phyloP scores from a whole-genome alignment of 2,797 vertebrate genomes.

The Pantherophis alleghaniensis region DNA sequence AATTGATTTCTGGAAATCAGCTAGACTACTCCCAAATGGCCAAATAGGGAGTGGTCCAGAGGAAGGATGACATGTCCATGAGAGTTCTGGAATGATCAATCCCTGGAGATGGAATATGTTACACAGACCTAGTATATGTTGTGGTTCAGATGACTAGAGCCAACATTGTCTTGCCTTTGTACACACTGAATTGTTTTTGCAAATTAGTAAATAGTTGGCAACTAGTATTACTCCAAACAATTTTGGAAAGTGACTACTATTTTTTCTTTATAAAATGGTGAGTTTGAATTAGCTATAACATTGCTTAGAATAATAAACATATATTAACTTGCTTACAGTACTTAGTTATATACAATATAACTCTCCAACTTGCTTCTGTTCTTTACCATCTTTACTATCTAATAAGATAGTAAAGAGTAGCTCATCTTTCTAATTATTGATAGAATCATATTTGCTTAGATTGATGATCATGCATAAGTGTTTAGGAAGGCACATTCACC shows the following conservation, averaged over 20 bases:
- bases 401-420: not conserved
- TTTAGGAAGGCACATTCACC: not conserved
- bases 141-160: not conserved
- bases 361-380: not conserved
- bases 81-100: not conserved
- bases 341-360: not conserved
- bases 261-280: not conserved
- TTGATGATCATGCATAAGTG: not conserved
- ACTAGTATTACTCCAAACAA: not conserved
- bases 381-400: not conserved
- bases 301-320: not conserved
- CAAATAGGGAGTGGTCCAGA: not conserved
- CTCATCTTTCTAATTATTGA: not conserved
- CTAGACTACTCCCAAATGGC: not conserved
- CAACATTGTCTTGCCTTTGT: not conserved
- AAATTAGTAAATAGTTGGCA: not conserved
- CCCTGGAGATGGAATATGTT: not conserved
- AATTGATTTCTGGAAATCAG: not conserved
- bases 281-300: not conserved
- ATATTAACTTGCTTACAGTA: not conserved
- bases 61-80: not conserved
- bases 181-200: not conserved
- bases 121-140: not conserved
- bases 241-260: not conserved
- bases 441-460: not conserved